phyloP scores from a whole-genome alignment of 2,113 vertebrate species.

The Lipotes vexillifer region DNA sequence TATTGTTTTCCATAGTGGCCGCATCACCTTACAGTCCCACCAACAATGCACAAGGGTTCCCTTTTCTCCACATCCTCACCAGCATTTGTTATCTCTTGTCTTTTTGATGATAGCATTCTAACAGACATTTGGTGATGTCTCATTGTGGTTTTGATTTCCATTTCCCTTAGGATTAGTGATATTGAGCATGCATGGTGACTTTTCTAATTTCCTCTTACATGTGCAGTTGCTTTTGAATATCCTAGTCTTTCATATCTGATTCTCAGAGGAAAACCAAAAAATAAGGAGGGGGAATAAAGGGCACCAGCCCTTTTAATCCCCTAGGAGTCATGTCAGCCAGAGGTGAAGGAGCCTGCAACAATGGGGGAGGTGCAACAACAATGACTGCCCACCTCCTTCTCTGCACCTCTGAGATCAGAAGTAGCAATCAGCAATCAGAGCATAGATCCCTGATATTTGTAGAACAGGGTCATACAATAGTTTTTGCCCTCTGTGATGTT shows the following conservation, averaged over 20 bases:
- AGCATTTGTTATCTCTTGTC: neutral
- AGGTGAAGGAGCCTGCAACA: neutral
- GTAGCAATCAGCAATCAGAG: neutral
- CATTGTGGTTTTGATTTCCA: neutral
- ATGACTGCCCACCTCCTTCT: neutral
- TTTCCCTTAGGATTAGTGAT: neutral
- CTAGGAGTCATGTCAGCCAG: neutral
- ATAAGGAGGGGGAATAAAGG: neutral
- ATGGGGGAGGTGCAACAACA: neutral
- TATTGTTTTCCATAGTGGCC: neutral
- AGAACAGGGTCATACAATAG: neutral
- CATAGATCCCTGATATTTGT: neutral
- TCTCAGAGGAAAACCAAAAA: neutral
- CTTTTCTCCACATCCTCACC: neutral
- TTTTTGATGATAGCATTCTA: neutral
- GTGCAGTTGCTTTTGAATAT: neutral
- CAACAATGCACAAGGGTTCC: neutral
- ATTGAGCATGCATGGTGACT: neutral
- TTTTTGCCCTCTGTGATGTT: neutral
- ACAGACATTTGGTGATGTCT: neutral
- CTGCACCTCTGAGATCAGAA: neutral
- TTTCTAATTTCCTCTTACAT: neutral
- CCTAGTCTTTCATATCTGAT: neutral
- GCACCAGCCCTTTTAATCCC: neutral
- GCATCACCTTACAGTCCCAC: neutral